Evolutionary conservation across 2,888 invertebrate genomes (phyloP).

Genomic region (Leptarthrus brevirostris): DNA sequence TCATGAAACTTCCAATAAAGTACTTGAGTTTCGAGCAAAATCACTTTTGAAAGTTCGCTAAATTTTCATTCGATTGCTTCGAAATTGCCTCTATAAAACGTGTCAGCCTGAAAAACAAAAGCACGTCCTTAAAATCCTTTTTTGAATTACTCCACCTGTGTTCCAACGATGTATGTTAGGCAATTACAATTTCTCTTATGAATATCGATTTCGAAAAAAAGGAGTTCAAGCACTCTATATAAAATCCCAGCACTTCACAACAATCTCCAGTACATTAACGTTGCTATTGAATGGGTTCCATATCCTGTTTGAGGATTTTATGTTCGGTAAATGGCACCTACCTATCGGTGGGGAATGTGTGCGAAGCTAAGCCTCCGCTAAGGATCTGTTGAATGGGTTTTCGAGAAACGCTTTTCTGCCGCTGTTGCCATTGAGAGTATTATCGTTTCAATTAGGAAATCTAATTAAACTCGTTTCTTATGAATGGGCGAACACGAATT

Average conservation of each 20-base stretch:
- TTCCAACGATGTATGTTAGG: not conserved
- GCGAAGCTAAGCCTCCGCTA: too few species aligned
- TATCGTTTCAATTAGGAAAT: conserved; percentile 34
- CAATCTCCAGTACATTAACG: not conserved
- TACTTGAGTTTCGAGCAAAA: too few species aligned
- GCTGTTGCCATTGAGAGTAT: conserved; percentile 8
- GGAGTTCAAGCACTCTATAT: not conserved
- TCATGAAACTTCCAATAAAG: too few species aligned
- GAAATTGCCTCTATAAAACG: too few species aligned
- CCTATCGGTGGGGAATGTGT: too few species aligned
- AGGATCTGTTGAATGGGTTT: too few species aligned
- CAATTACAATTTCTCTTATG: conserved; percentile 1
- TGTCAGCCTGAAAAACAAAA: not conserved
- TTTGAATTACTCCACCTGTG: too few species aligned
- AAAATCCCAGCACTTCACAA: not conserved
- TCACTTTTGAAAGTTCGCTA: not conserved
- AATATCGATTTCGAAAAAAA: not conserved
- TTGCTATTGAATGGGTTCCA: not conserved
- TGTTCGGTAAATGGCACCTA: not conserved
- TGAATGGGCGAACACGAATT: not conserved
- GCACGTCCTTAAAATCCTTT: not conserved
- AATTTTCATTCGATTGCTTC: too few species aligned
- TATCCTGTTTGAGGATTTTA: not conserved
- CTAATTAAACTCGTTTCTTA: conserved; percentile 19
- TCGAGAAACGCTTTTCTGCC: too few species aligned